Evolutionary conservation across 2,797 vertebrate species (phyloP).

Genomic region (Artibeus lituratus): DNA sequence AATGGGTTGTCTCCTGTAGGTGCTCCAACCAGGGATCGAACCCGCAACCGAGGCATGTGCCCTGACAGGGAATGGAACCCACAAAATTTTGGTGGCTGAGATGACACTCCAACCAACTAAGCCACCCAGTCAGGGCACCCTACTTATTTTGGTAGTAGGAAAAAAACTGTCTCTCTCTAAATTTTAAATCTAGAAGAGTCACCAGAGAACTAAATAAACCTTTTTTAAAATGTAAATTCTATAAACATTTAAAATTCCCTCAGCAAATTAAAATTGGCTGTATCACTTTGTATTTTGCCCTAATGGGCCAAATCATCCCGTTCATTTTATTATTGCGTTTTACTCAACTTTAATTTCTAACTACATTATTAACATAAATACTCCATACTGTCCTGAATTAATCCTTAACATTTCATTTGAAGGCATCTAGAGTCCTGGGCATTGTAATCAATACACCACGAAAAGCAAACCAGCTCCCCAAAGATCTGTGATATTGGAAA

Average conservation of each 20-base stretch:
- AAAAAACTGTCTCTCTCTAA: not conserved
- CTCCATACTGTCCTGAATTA: not conserved
- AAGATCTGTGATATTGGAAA: not conserved
- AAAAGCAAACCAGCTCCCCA: not conserved
- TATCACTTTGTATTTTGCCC: not conserved
- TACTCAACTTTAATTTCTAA: not conserved
- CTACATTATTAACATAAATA: not conserved
- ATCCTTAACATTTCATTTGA: not conserved
- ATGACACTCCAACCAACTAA: not conserved
- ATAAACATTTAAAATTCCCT: not conserved
- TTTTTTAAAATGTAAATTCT: not conserved
- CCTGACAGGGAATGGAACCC: not conserved
- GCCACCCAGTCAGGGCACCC: too few species aligned
- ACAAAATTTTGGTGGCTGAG: not conserved
- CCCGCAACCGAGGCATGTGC: not conserved
- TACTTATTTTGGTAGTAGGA: not conserved
- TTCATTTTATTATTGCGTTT: not conserved
- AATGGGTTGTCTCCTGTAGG: not conserved
- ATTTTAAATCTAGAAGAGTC: not conserved
- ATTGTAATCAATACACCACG: not conserved
- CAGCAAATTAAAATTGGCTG: constrained; percentile 11
- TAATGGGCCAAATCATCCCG: not conserved
- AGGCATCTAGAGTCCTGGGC: not conserved
- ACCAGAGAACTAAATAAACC: not conserved
- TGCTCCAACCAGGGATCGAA: not conserved